phyloP scores from a whole-genome alignment of 64 coral and sea anemone species.

The Porites australiensis region DNA sequence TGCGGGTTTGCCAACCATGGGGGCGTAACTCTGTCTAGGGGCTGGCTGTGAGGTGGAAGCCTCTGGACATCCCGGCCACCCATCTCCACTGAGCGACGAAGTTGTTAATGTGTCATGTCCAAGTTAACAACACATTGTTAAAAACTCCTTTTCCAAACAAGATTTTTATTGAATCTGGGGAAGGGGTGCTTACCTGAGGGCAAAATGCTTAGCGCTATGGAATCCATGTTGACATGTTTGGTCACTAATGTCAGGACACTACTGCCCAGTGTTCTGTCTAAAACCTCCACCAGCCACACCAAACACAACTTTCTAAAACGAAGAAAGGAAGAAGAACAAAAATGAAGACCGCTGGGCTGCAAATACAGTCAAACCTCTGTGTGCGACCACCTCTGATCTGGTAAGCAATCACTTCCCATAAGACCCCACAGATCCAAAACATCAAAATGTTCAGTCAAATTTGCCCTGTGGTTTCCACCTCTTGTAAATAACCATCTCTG shows the following conservation, averaged over 20 bases:
- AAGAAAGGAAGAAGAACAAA: neutral
- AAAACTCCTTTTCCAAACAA: neutral
- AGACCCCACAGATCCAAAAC: no score
- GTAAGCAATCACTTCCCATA: no score
- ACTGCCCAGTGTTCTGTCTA: conserved; percentile 65
- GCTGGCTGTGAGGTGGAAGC: no score
- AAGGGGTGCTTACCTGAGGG: conserved; percentile 81
- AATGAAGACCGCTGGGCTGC: neutral
- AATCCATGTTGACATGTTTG: conserved; percentile 74
- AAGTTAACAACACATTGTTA: neutral
- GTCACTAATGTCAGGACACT: conserved; percentile 54
- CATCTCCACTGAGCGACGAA: no score
- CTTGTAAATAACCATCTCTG: no score
- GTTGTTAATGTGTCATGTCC: no score
- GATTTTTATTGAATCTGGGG: no score
- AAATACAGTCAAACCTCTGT: neutral
- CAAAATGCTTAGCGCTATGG: conserved; percentile 79
- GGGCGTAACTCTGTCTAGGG: no score
- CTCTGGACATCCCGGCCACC: no score
- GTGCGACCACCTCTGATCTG: neutral
- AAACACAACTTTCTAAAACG: conserved; percentile 83
- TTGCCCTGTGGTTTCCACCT: no score
- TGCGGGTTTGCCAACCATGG: no score
- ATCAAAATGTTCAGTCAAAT: no score
- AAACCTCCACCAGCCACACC: conserved; percentile 87